phyloP scores from a whole-genome alignment of 1,140 invertebrate genomes.

The Bactericera cockerelli region DNA sequence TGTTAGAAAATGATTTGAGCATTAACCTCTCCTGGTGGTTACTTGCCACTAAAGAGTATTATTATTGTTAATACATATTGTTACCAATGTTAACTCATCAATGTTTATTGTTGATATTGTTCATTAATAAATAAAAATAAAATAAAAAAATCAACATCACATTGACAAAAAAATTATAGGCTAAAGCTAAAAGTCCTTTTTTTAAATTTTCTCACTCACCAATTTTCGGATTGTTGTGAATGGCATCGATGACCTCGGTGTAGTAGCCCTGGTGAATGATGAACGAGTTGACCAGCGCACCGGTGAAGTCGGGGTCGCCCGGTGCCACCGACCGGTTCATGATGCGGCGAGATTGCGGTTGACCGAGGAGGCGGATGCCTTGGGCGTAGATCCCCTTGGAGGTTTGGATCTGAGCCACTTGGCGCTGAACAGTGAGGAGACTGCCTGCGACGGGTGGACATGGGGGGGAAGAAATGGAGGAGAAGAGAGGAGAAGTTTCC shows the following conservation, averaged over 20 bases:
- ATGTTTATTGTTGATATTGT: too few species aligned
- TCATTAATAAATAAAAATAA: too few species aligned
- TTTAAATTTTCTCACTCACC: background rate
- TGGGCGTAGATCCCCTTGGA: constrained; percentile 11
- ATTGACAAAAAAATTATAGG: too few species aligned
- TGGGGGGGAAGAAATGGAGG: background rate
- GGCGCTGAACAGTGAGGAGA: constrained; percentile 16
- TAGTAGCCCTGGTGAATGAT: constrained; percentile 1
- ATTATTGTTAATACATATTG: too few species aligned
- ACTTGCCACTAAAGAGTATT: too few species aligned
- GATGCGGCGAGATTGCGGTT: constrained; percentile 15
- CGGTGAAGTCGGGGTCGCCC: background rate
- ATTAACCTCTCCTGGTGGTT: too few species aligned
- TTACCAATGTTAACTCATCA: too few species aligned
- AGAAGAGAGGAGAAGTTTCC: too few species aligned
- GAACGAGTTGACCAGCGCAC: background rate
- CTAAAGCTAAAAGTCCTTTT: too few species aligned
- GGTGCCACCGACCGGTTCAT: constrained; percentile 12
- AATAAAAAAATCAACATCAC: too few species aligned
- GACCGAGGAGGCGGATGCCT: constrained; percentile 11
- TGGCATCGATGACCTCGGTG: constrained; percentile 6
- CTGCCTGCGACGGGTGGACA: constrained; percentile 13
- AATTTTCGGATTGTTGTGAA: background rate
- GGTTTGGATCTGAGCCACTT: constrained; percentile 12
- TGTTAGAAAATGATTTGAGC: too few species aligned